These are phyloP conservation scores for Lepidurus arcticus DNA, from an alignment of 1,140 invertebrate species.

Conservation along the genomic window DNA sequence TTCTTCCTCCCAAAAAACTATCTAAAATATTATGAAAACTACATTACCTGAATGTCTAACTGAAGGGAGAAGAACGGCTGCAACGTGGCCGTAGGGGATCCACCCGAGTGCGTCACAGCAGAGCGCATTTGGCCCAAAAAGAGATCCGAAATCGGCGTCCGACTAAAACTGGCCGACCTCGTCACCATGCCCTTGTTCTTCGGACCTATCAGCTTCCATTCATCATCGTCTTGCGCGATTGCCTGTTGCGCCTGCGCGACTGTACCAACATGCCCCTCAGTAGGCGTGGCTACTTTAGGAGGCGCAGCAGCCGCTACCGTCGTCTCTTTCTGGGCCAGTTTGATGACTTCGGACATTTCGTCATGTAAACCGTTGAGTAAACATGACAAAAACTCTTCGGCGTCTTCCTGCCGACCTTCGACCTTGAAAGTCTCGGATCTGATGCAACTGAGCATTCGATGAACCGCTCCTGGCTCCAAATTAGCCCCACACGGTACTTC, in stretches of 20 bases:
- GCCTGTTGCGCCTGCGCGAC: conserved; percentile 50
- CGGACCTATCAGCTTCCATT: conserved; percentile 69
- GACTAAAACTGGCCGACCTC: conserved; percentile 67
- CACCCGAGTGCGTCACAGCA: conserved; percentile 67
- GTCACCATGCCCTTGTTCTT: conserved; percentile 82
- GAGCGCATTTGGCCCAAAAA: conserved; percentile 83
- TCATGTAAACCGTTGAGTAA: conserved; percentile 89
- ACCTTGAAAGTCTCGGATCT: conserved; percentile 60
- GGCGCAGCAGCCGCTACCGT: background rate
- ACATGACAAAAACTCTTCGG: conserved; percentile 88
- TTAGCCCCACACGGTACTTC: conserved; percentile 52
- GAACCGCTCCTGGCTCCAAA: conserved; percentile 76
- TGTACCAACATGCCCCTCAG: conserved; percentile 39
- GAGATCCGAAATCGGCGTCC: conserved; percentile 85
- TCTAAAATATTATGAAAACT: conserved; percentile 3
- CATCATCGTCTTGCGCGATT: conserved; percentile 42
- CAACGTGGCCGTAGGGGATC: conserved; percentile 63
- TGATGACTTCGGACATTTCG: conserved; percentile 81
- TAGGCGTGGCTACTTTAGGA: background rate
- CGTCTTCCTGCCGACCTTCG: conserved; percentile 86
- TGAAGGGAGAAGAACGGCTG: conserved; percentile 91
- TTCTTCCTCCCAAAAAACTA: background rate
- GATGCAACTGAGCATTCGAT: conserved; percentile 68
- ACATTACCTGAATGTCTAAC: conserved; percentile 80
- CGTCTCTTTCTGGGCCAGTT: background rate